These are phyloP conservation scores for Isurus oxyrinchus DNA, from an alignment of 2,113 vertebrate species.

Conservation along the genomic window DNA sequence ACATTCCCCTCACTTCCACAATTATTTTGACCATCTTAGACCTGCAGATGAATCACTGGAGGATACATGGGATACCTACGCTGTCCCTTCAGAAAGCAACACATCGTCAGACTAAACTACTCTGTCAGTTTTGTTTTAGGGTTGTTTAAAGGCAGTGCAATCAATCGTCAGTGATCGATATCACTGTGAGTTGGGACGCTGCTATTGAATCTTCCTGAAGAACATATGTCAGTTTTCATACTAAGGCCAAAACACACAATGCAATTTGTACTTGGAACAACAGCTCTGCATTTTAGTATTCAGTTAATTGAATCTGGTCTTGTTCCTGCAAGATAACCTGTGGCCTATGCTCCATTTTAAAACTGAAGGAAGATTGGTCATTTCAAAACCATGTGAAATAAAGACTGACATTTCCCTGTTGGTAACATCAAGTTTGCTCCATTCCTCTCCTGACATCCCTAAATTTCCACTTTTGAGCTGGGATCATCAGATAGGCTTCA, in stretches of 20 bases:
- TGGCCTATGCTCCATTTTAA: background rate
- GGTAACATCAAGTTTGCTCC: background rate
- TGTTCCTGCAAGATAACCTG: background rate
- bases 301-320: background rate
- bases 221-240: background rate
- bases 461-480: background rate
- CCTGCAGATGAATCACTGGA: background rate
- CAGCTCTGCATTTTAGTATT: background rate
- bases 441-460: background rate
- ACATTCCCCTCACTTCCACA: background rate
- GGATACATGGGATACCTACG: background rate
- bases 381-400: background rate
- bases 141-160: background rate
- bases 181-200: background rate
- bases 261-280: background rate
- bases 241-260: background rate
- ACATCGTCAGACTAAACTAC: background rate
- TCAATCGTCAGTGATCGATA: background rate
- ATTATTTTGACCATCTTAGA: background rate
- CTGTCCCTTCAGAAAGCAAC: background rate
- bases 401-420: background rate
- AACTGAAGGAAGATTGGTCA: background rate
- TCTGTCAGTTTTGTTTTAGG: background rate
- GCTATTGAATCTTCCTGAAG: background rate
- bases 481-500: background rate